Conservation (phyloP, 1,140 invertebrate species). For the Leptinotarsa texana region DNA sequence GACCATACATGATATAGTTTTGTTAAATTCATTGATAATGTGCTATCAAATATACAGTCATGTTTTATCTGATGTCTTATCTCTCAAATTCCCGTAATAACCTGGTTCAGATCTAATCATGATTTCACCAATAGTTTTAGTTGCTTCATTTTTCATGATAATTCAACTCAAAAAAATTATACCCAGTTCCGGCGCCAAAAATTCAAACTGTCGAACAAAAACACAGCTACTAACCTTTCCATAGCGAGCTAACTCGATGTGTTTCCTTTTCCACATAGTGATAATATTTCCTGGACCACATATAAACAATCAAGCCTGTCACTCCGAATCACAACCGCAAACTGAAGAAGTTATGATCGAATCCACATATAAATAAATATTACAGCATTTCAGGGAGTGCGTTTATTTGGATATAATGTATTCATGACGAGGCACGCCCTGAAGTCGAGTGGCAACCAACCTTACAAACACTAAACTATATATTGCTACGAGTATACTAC, state of each 20-base stretch:
- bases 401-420: not conserved
- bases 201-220: not conserved
- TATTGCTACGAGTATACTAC: not conserved
- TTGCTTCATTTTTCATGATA: too few relatives aligned
- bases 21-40: too few relatives aligned
- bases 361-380: constrained; percentile 16
- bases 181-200: not conserved
- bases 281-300: constrained; percentile 9
- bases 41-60: too few relatives aligned
- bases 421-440: constrained; percentile 5
- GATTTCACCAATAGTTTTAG: too few relatives aligned
- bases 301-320: not conserved
- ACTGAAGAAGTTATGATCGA: not conserved
- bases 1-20: too few relatives aligned
- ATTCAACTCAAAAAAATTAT: too few relatives aligned
- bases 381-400: constrained; percentile 17
- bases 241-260: not conserved
- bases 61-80: too few relatives aligned
- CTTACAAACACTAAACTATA: constrained; percentile 3
- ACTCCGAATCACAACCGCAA: not conserved
- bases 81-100: too few relatives aligned
- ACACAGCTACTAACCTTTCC: constrained; percentile 1
- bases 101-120: too few relatives aligned
- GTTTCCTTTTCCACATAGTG: constrained; percentile 6
- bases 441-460: constrained; percentile 7